Conservation (phyloP, 2,797 vertebrate species). For the Onychomys torridus region DNA sequence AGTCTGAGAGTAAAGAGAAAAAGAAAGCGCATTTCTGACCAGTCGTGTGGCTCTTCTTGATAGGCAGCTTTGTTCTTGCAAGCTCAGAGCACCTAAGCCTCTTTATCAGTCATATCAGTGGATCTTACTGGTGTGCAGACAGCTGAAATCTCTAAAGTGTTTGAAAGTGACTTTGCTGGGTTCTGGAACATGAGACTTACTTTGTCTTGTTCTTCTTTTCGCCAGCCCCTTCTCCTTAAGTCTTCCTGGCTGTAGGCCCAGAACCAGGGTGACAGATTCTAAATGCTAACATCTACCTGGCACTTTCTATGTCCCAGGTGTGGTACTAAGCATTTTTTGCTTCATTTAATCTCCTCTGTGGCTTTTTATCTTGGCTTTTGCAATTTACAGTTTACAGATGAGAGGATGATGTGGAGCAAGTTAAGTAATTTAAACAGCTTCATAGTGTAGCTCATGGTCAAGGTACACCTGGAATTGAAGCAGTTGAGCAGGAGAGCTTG, state of each 20-base stretch:
- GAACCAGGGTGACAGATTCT: background rate
- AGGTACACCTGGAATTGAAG: background rate
- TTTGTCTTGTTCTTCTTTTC: slow-evolving; percentile 25
- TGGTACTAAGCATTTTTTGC: background rate
- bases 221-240: background rate
- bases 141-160: background rate
- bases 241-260: background rate
- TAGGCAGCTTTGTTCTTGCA: background rate
- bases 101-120: background rate
- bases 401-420: background rate
- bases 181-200: background rate
- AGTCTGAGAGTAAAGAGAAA: background rate
- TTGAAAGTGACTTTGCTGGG: slow-evolving; percentile 35
- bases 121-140: background rate
- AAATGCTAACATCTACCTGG: background rate
- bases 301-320: background rate
- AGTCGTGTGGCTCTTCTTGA: background rate
- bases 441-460: background rate
- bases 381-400: background rate
- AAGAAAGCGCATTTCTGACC: background rate
- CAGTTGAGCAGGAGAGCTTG: background rate
- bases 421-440: background rate
- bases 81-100: background rate
- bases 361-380: slow-evolving; percentile 5
- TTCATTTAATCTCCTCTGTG: background rate